A percentile compares a stretch with the other conserved stretches of the same genome.
Evolutionary conservation across 2,113 vertebrate genomes (phyloP).

Genomic region (Cacatua alba): DNA sequence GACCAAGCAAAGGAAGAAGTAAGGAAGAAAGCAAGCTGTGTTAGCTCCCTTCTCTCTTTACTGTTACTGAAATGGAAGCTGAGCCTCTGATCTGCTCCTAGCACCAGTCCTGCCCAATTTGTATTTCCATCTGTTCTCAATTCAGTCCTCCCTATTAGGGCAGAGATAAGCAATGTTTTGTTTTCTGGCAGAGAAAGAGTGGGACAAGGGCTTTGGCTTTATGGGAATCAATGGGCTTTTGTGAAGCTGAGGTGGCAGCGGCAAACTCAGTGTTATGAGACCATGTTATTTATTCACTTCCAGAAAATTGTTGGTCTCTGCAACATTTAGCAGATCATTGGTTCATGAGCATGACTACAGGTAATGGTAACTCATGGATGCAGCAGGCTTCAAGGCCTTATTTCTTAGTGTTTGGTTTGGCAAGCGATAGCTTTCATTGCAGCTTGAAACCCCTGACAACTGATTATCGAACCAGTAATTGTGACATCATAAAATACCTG

Average conservation of each 20-base stretch:
- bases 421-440: neutral
- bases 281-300: neutral
- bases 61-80: neutral
- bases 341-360: neutral
- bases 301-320: neutral
- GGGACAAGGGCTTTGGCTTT: neutral
- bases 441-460: neutral
- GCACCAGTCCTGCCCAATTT: neutral
- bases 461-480: constrained; percentile 26
- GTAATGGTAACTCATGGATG: neutral
- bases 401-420: neutral
- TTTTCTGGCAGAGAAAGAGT: neutral
- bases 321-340: neutral
- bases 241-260: neutral
- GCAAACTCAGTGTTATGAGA: neutral
- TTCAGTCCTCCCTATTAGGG: neutral
- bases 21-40: neutral
- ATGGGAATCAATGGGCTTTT: neutral
- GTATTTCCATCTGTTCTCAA: neutral
- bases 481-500: neutral
- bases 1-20: neutral
- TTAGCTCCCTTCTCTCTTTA: neutral
- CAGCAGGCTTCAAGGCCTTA: neutral
- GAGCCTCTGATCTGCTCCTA: neutral
- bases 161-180: neutral